Conservation (phyloP, 2,888 invertebrate genomes). For the Pollenia labialis region DNA sequence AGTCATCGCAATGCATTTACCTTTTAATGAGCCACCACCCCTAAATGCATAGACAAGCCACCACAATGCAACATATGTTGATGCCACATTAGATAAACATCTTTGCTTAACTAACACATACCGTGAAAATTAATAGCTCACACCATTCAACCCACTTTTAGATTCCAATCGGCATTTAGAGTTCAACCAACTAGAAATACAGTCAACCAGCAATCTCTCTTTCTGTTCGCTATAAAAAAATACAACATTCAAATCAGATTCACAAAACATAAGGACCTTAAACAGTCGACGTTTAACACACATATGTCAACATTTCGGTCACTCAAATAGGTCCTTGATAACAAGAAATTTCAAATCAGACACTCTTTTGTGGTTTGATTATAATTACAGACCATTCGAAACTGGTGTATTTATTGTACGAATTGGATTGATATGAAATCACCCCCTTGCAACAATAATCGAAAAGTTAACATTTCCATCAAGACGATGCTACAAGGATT, state of each 20-base stretch:
- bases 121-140: slow-evolving; percentile 74
- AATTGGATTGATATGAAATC: slow-evolving; percentile 68
- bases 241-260: slow-evolving; percentile 81
- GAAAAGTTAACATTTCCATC: slow-evolving; percentile 83
- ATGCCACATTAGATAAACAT: slow-evolving; percentile 84
- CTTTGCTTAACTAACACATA: slow-evolving; percentile 79
- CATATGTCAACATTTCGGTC: slow-evolving; percentile 83
- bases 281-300: slow-evolving; percentile 77
- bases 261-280: slow-evolving; percentile 75
- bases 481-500: slow-evolving; percentile 67
- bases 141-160: slow-evolving; percentile 71
- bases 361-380: slow-evolving; percentile 70
- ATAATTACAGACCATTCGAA: slow-evolving; percentile 75
- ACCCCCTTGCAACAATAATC: slow-evolving; percentile 62
- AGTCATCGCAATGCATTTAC: slow-evolving; percentile 60
- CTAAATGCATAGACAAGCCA: slow-evolving; percentile 46
- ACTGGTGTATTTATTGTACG: slow-evolving; percentile 72
- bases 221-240: background rate
- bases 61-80: slow-evolving; percentile 82
- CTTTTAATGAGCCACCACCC: slow-evolving; percentile 62
- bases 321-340: slow-evolving; percentile 70
- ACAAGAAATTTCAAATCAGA: slow-evolving; percentile 75
- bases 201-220: slow-evolving; percentile 32
- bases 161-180: slow-evolving; percentile 74
- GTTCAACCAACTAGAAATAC: slow-evolving; percentile 61